These are phyloP conservation scores for Myopa tessellatipennis DNA, from an alignment of 2,888 invertebrate genomes.

Conservation along the genomic window DNA sequence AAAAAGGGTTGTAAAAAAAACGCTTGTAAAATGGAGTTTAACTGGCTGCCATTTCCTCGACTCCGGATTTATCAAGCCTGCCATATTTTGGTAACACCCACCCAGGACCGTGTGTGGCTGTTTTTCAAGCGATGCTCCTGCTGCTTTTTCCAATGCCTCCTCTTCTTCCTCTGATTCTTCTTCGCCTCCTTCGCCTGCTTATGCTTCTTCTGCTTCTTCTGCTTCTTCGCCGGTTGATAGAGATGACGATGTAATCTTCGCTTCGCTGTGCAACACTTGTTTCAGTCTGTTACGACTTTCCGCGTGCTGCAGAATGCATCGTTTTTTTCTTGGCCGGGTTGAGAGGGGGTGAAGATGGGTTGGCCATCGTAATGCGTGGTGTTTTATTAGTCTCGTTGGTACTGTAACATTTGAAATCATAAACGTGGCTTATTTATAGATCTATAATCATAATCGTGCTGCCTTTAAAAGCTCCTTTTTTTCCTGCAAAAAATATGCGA, in stretches of 20 bases:
- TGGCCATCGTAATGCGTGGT: neutral
- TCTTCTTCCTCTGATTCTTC: neutral
- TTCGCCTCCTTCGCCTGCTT: neutral
- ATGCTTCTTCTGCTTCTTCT: neutral
- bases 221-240: neutral
- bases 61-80: slow-evolving; percentile 21
- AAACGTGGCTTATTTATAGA: slow-evolving; percentile 11
- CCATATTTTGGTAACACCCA: slow-evolving; percentile 41
- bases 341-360: no score
- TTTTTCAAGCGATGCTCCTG: slow-evolving; percentile 4
- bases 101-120: neutral
- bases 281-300: neutral
- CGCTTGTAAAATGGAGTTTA: slow-evolving; percentile 44
- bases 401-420: slow-evolving; percentile 14
- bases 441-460: slow-evolving; percentile 16
- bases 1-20: neutral
- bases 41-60: slow-evolving; percentile 42
- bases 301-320: neutral
- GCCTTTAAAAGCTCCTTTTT: slow-evolving; percentile 16
- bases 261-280: slow-evolving; percentile 24
- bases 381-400: slow-evolving; percentile 7
- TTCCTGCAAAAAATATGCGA: slow-evolving; percentile 28
- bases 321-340: no score
- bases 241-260: neutral
- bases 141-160: neutral